These are phyloP conservation scores for Acanthacorydalis orientalis DNA, from an alignment of 2,888 invertebrate genomes.

Conservation along the genomic window DNA sequence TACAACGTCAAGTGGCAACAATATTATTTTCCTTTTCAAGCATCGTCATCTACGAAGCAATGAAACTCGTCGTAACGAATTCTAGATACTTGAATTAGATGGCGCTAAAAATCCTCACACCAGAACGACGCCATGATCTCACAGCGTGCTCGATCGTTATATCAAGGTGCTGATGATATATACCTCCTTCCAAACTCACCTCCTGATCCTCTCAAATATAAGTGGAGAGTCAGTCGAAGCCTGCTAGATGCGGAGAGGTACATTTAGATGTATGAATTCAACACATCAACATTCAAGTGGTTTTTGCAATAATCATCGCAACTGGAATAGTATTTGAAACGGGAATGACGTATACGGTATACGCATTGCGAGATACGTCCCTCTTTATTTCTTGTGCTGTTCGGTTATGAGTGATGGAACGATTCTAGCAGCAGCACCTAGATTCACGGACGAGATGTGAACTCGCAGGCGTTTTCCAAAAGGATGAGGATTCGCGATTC, in stretches of 20 bases:
- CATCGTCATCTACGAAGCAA: no score
- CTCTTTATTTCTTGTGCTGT: no score
- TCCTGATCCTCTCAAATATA: background rate
- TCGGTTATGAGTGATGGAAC: no score
- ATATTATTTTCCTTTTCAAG: no score
- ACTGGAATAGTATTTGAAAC: no score
- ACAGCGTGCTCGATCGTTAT: background rate
- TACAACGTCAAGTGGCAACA: no score
- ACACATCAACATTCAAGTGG: conserved; percentile 50
- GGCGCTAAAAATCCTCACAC: background rate
- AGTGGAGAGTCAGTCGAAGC: background rate
- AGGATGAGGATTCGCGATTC: no score
- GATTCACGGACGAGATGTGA: no score
- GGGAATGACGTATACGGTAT: no score
- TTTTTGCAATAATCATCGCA: conserved; percentile 7
- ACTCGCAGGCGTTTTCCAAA: no score
- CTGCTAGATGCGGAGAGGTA: background rate
- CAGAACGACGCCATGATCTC: background rate
- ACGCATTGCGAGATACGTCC: no score
- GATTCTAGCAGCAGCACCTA: no score
- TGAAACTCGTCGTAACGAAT: background rate
- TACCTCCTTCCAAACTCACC: background rate
- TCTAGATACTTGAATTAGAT: background rate
- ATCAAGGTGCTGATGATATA: background rate
- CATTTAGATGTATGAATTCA: conserved; percentile 54